These are phyloP conservation scores for Diploptera punctata DNA, from an alignment of 2,888 invertebrate genomes.

Conservation along the genomic window DNA sequence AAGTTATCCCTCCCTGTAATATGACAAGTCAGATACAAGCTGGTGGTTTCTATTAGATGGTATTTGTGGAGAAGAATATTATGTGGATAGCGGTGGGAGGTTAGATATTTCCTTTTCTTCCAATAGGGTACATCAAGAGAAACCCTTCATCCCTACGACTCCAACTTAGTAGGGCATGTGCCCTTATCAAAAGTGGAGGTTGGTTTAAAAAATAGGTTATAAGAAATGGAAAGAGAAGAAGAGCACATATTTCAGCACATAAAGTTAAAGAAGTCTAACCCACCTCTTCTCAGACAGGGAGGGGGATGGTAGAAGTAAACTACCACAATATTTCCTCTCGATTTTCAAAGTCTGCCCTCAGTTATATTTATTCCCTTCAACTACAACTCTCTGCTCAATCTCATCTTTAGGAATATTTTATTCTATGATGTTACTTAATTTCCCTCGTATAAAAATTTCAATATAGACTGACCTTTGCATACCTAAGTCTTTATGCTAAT, in stretches of 20 bases:
- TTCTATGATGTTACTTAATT: too few species aligned
- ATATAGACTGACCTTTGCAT: too few species aligned
- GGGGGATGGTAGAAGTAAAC: neutral
- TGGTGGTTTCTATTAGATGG: neutral
- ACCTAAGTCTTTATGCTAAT: too few species aligned
- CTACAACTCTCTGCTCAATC: conserved; percentile 37
- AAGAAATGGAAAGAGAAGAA: neutral
- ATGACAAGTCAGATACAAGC: too few species aligned
- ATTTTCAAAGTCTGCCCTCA: neutral
- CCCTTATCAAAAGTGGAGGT: conserved; percentile 31
- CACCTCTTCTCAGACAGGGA: neutral
- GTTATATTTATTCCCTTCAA: neutral
- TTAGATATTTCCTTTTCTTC: neutral
- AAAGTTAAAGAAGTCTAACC: conserved; percentile 3
- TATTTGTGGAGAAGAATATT: neutral
- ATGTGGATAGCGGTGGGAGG: neutral
- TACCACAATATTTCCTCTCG: conserved; percentile 5
- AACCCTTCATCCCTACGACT: neutral
- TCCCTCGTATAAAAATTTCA: too few species aligned
- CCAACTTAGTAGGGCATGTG: neutral
- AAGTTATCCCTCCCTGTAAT: too few species aligned
- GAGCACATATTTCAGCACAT: neutral
- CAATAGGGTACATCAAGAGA: neutral
- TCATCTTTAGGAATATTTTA: conserved; percentile 33
- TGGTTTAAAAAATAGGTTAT: neutral